Conservation (phyloP, 2,888 invertebrate species). For the Lycaena phlaeas region DNA sequence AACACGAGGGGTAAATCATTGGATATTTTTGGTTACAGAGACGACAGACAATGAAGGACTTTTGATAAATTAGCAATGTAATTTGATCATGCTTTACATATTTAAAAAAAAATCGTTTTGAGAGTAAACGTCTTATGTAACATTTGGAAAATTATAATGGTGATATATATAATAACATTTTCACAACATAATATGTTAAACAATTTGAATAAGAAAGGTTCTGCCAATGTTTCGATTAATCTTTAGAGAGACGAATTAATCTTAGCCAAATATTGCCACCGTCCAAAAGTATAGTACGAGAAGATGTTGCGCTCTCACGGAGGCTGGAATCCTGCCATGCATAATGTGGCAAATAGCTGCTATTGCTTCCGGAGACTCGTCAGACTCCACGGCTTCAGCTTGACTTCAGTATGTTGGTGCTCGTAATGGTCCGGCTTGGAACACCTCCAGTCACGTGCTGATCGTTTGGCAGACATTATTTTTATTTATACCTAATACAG, state of each 20-base stretch:
- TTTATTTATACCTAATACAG: neutral
- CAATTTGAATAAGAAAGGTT: constrained; percentile 4
- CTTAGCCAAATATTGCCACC: constrained; percentile 7
- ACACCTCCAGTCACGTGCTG: constrained; percentile 21
- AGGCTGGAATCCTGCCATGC: constrained; percentile 42
- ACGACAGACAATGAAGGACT: no score
- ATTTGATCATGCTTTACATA: no score
- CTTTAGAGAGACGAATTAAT: constrained; percentile 6
- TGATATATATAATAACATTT: no score
- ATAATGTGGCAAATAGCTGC: constrained; percentile 38
- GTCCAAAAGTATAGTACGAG: constrained; percentile 12
- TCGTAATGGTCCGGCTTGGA: no score
- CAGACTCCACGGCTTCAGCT: neutral
- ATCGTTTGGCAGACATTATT: constrained; percentile 7
- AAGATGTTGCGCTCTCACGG: constrained; percentile 15
- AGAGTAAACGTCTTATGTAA: no score
- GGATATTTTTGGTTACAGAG: neutral
- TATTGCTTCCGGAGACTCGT: constrained; percentile 38
- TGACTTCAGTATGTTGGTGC: constrained; percentile 8
- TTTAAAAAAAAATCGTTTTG: no score
- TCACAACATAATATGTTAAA: constrained; percentile 6
- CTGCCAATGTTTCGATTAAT: constrained; percentile 13
- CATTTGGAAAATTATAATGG: no score
- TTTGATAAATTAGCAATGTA: no score
- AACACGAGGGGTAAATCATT: neutral